Conservation (phyloP, 2,888 invertebrate species). For the Mesoligia furuncula region DNA sequence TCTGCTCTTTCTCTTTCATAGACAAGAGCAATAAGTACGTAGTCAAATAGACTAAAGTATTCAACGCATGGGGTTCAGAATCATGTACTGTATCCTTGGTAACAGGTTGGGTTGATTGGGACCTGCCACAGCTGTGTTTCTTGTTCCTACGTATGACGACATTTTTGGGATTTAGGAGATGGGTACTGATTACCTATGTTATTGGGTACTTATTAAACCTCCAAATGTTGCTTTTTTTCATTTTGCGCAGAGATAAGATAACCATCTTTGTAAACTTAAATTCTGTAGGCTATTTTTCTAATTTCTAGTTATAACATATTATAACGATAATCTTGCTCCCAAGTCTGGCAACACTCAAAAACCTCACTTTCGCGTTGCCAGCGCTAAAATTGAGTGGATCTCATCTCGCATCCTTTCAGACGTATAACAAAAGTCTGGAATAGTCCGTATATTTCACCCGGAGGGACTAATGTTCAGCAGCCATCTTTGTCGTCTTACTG, state of each 20-base stretch:
- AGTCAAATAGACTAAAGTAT: too few relatives aligned
- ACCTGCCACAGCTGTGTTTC: too few relatives aligned
- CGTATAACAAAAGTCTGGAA: constrained; percentile 38
- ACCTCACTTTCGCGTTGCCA: background rate
- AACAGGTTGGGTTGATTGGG: too few relatives aligned
- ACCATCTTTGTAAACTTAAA: background rate
- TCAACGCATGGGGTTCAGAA: too few relatives aligned
- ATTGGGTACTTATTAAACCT: background rate
- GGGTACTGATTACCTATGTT: background rate
- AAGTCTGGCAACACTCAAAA: constrained; percentile 27
- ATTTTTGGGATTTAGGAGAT: too few relatives aligned
- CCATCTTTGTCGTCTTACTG: constrained; percentile 42
- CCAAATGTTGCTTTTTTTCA: background rate
- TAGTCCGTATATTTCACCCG: constrained; percentile 44
- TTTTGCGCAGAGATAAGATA: background rate
- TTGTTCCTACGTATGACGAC: too few relatives aligned
- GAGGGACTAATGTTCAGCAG: constrained; percentile 38
- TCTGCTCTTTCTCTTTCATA: too few relatives aligned
- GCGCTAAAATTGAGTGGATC: constrained; percentile 36
- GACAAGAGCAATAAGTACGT: too few relatives aligned
- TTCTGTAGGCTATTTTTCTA: background rate
- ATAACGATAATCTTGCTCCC: background rate
- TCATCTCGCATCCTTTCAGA: constrained; percentile 33
- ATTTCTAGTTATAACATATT: background rate
- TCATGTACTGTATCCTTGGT: too few relatives aligned